Conservation (phyloP, 1,140 invertebrate genomes). For the Ylistrum balloti region DNA sequence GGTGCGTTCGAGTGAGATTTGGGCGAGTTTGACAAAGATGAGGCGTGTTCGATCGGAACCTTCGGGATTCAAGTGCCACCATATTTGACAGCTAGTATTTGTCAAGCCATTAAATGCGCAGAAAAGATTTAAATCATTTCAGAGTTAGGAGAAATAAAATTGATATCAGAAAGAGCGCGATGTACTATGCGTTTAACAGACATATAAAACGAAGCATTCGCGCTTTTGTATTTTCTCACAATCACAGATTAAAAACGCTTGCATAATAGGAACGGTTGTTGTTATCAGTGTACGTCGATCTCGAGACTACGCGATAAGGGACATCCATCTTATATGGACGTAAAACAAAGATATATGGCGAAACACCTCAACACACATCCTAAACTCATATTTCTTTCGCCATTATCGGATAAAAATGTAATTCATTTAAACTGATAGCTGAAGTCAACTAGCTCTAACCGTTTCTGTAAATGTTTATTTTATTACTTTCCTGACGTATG, state of each 20-base stretch:
- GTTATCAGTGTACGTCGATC: constrained; percentile 33
- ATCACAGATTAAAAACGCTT: constrained; percentile 39
- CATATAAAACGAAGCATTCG: constrained; percentile 23
- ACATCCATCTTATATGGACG: background rate
- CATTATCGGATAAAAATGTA: constrained; percentile 33
- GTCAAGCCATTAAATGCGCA: constrained; percentile 30
- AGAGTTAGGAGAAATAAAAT: constrained; percentile 40
- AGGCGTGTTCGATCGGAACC: constrained; percentile 31
- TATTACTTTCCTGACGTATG: constrained; percentile 5
- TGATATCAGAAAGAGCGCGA: constrained; percentile 26
- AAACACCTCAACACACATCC: constrained; percentile 17
- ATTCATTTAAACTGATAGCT: background rate
- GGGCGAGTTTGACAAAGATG: constrained; percentile 32
- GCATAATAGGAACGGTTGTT: constrained; percentile 32
- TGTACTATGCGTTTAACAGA: constrained; percentile 25
- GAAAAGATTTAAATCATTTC: constrained; percentile 33
- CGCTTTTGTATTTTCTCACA: constrained; percentile 38
- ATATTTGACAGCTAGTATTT: constrained; percentile 25
- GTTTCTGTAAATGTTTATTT: constrained; percentile 30
- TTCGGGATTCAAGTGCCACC: constrained; percentile 22
- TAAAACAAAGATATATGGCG: background rate
- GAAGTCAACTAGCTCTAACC: constrained; percentile 26
- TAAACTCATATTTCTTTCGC: constrained; percentile 34
- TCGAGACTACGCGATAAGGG: background rate
- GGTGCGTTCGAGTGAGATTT: constrained; percentile 37